A percentile compares a stretch with the other conserved stretches of the same genome.
phyloP scores from a whole-genome alignment of 2,888 invertebrate species.

The Scaptomyza parva region DNA sequence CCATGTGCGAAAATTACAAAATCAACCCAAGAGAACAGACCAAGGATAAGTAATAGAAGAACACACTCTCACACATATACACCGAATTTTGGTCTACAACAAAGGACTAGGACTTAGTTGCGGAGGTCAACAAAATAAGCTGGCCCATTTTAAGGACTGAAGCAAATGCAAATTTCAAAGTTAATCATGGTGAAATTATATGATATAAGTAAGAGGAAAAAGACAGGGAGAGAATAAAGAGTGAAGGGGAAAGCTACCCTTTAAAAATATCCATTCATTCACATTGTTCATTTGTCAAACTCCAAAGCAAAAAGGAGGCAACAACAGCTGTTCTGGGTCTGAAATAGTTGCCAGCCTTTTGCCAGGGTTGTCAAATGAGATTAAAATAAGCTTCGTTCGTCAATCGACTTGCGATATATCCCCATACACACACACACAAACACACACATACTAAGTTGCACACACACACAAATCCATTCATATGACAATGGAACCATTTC shows the following conservation, averaged over 20 bases:
- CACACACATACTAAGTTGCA: constrained; percentile 46
- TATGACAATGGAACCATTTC: constrained; percentile 54
- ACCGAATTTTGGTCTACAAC: constrained; percentile 2
- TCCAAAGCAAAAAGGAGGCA: constrained; percentile 40
- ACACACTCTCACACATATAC: background rate
- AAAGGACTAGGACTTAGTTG: constrained; percentile 40
- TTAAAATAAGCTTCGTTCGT: constrained; percentile 81
- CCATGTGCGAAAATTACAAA: constrained; percentile 71
- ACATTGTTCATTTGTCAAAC: constrained; percentile 71
- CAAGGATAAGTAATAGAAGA: constrained; percentile 20
- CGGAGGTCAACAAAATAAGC: constrained; percentile 70
- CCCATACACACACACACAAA: constrained; percentile 9
- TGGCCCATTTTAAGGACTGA: constrained; percentile 24
- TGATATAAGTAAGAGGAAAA: constrained; percentile 10
- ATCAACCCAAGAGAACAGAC: constrained; percentile 60
- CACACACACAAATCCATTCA: constrained; percentile 41
- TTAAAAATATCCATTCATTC: constrained; percentile 44
- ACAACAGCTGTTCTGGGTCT: constrained; percentile 67
- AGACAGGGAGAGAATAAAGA: background rate
- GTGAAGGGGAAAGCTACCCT: background rate
- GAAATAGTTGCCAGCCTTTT: constrained; percentile 57
- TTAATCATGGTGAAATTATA: constrained; percentile 77
- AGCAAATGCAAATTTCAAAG: constrained; percentile 73
- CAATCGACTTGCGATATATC: constrained; percentile 73
- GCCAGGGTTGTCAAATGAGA: constrained; percentile 77